phyloP scores from a whole-genome alignment of 2,888 invertebrate species.

The Drosophila limbata region DNA sequence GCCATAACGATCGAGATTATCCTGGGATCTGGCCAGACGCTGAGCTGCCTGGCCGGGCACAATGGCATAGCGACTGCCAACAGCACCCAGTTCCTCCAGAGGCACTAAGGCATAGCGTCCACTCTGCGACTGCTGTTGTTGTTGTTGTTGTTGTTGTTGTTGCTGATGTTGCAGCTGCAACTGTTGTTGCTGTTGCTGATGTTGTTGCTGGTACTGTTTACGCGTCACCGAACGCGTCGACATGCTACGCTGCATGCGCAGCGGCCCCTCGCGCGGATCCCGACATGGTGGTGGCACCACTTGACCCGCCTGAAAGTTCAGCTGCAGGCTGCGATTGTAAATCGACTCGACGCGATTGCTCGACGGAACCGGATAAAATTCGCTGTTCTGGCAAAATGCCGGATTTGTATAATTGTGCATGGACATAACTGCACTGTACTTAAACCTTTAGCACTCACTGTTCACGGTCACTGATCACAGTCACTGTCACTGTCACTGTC shows the following conservation, averaged over 20 bases:
- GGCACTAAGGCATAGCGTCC: conserved; percentile 87
- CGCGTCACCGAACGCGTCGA: conserved; percentile 84
- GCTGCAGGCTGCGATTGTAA: conserved; percentile 83
- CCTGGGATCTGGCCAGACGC: conserved; percentile 84
- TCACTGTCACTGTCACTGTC: conserved; percentile 16
- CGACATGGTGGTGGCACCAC: conserved; percentile 47
- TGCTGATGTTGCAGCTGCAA: conserved; percentile 27
- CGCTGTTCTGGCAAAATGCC: conserved; percentile 92
- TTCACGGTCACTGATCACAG: conserved; percentile 19
- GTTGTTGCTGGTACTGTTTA: conserved; percentile 67
- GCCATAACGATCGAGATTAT: conserved; percentile 82
- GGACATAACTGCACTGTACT: conserved; percentile 81
- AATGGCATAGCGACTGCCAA: conserved; percentile 83
- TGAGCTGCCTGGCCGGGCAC: conserved; percentile 84
- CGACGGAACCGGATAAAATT: conserved; percentile 86
- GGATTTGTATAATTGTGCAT: conserved; percentile 90
- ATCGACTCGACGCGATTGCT: conserved; percentile 71
- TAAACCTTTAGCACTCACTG: conserved; percentile 5
- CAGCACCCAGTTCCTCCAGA: conserved; percentile 83
- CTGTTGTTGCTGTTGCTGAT: conserved; percentile 64
- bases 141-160: conserved; percentile 48
- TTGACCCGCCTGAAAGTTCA: conserved; percentile 71
- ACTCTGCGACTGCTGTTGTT: conserved; percentile 42
- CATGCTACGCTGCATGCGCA: conserved; percentile 85
- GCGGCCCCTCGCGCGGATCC: conserved; percentile 83